Evolutionary conservation across 2,888 invertebrate genomes (phyloP).

Genomic region (Caenorhabditis zanzibari): DNA sequence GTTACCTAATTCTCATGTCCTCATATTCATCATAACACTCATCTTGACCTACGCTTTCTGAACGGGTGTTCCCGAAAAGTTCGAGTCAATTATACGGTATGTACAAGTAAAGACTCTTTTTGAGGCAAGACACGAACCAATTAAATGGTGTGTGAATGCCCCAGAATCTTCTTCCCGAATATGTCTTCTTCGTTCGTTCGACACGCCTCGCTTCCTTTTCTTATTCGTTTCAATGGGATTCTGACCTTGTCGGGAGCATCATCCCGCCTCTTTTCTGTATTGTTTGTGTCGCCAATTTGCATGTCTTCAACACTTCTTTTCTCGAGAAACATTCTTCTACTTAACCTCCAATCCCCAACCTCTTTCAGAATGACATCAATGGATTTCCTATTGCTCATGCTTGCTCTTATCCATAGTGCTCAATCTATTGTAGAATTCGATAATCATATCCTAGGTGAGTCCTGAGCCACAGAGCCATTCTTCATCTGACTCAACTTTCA

Average conservation of each 20-base stretch:
- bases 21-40: conserved; percentile 32
- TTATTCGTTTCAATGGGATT: conserved; percentile 60
- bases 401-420: conserved; percentile 49
- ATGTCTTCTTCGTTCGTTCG: conserved; percentile 34
- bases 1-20: conserved; percentile 47
- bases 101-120: conserved; percentile 59
- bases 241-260: conserved; percentile 51
- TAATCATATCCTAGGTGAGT: conserved; percentile 53
- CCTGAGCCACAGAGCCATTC: too few species aligned
- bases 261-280: conserved; percentile 41
- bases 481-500: conserved; percentile 44
- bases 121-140: conserved; percentile 59
- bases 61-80: conserved; percentile 59
- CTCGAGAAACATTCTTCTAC: conserved; percentile 19
- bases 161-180: conserved; percentile 60
- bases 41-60: conserved; percentile 46
- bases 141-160: conserved; percentile 62
- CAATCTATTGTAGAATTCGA: conserved; percentile 53
- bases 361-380: conserved; percentile 47
- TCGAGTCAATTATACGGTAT: conserved; percentile 65
- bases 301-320: conserved; percentile 49
- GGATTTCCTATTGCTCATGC: conserved; percentile 52
- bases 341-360: not conserved
- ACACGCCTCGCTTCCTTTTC: conserved; percentile 62
- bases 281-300: conserved; percentile 64